A percentile compares a stretch with the other conserved stretches of the same genome.
These are phyloP conservation scores for Lepisosteus osseus DNA, from an alignment of 2,113 vertebrate species.

Conservation along the genomic window DNA sequence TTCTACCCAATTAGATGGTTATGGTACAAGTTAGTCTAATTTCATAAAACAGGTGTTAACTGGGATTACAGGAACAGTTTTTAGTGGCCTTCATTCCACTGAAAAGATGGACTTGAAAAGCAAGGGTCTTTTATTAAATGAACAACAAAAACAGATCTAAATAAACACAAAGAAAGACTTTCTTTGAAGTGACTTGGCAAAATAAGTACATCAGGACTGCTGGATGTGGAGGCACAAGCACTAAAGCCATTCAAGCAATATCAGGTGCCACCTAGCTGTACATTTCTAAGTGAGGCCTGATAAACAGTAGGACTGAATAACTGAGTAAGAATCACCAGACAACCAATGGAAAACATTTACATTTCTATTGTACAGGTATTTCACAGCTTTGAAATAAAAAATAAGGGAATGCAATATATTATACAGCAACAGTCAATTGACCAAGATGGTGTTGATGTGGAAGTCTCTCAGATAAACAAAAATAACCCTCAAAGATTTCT, in stretches of 20 bases:
- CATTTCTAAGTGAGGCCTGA: neutral
- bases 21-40: no score
- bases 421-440: constrained; percentile 24
- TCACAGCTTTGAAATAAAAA: constrained; percentile 63
- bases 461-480: constrained; percentile 3
- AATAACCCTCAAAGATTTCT: constrained; percentile 9
- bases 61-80: neutral
- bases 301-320: constrained; percentile 1
- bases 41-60: neutral
- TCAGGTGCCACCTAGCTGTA: neutral
- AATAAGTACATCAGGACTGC: neutral
- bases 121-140: neutral
- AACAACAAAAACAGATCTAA: neutral
- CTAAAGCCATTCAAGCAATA: neutral
- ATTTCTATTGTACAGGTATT: constrained; percentile 54
- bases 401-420: constrained; percentile 26
- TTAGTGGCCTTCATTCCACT: neutral
- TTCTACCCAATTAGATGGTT: no score
- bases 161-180: neutral
- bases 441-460: neutral
- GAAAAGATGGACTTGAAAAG: neutral
- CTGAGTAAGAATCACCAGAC: constrained; percentile 30
- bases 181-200: neutral
- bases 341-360: constrained; percentile 46
- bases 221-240: neutral